Evolutionary conservation across 2,113 vertebrate species (phyloP).

Genomic region (Channa argus): DNA sequence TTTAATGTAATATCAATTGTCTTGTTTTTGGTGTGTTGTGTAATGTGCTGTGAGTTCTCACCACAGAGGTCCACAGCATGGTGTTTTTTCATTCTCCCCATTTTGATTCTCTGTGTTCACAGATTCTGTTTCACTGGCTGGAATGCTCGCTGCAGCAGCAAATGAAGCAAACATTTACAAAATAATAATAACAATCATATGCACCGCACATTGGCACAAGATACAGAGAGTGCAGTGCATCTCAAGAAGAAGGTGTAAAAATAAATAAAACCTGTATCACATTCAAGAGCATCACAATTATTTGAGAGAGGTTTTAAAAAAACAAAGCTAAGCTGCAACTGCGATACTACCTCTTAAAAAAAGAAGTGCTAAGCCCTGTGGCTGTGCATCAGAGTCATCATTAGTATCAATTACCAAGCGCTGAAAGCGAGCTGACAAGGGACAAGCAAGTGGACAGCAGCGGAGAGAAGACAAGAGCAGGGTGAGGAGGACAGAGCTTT

Average conservation of each 20-base stretch:
- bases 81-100: slow-evolving; percentile 87
- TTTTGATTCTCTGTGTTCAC: slow-evolving; percentile 95
- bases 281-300: background rate
- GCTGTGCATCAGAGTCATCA: slow-evolving; percentile 59
- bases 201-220: slow-evolving; percentile 5
- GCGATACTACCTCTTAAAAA: slow-evolving; percentile 4
- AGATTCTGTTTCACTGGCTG: slow-evolving; percentile 95
- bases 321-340: slow-evolving; percentile 6
- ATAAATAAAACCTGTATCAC: slow-evolving; percentile 5
- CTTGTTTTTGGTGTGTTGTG: background rate
- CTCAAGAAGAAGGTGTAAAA: background rate
- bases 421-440: slow-evolving; percentile 64
- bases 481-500: slow-evolving; percentile 44
- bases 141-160: slow-evolving; percentile 91
- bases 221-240: slow-evolving; percentile 6
- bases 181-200: background rate
- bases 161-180: slow-evolving; percentile 56
- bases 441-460: slow-evolving; percentile 66
- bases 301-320: slow-evolving; percentile 15
- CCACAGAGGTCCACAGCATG: slow-evolving; percentile 92
- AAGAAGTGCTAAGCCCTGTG: slow-evolving; percentile 23
- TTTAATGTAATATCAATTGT: background rate
- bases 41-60: slow-evolving; percentile 67
- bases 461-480: slow-evolving; percentile 26
- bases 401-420: slow-evolving; percentile 63